These are phyloP conservation scores for Etheostoma cragini DNA, from an alignment of 2,113 vertebrate genomes.

Conservation along the genomic window DNA sequence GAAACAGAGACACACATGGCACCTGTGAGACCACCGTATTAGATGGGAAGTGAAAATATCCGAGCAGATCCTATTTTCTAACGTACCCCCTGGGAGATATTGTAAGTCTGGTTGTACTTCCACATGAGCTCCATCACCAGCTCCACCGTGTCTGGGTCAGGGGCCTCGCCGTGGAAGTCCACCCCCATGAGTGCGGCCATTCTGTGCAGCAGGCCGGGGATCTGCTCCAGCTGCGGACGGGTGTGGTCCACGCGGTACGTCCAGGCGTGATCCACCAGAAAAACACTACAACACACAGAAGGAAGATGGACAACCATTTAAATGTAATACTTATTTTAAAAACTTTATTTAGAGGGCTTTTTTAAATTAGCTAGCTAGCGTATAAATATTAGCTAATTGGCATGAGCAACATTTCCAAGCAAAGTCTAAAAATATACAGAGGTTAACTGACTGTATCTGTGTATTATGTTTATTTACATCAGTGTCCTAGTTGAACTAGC, in stretches of 20 bases:
- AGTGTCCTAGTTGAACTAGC: no score
- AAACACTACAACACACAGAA: conserved; percentile 83
- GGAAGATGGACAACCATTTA: not conserved
- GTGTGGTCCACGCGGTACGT: conserved; percentile 86
- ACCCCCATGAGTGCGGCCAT: conserved; percentile 93
- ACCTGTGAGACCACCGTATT: not conserved
- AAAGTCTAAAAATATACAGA: no score
- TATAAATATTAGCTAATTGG: no score
- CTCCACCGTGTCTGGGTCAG: conserved; percentile 83
- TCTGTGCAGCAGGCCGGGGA: conserved; percentile 89
- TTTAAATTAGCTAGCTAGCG: no score
- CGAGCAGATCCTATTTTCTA: not conserved
- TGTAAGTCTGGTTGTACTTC: conserved; percentile 98
- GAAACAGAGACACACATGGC: not conserved
- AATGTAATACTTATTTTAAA: not conserved
- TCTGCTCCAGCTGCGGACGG: conserved; percentile 88
- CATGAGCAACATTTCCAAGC: no score
- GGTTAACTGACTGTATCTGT: no score
- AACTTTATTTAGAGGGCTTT: no score
- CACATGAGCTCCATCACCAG: conserved; percentile 92
- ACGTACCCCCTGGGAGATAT: conserved; percentile 91
- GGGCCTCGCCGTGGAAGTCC: conserved; percentile 89
- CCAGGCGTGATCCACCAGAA: conserved; percentile 96
- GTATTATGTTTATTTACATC: no score
- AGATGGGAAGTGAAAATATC: not conserved